Conservation (phyloP, 2,113 vertebrate genomes). For the Colossoma macropomum region DNA sequence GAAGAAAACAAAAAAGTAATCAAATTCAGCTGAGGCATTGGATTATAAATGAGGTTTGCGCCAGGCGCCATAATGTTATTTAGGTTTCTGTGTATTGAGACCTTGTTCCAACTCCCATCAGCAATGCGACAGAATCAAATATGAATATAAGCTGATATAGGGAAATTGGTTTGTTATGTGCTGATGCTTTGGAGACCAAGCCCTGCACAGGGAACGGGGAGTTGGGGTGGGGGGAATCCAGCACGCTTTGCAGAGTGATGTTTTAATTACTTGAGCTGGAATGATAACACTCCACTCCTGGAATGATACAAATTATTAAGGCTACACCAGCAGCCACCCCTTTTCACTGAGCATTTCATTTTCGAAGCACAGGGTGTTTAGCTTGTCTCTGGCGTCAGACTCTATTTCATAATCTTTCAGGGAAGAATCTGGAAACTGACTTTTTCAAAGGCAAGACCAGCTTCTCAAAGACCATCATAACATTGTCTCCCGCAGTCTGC, state of each 20-base stretch:
- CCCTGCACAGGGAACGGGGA: constrained; percentile 71
- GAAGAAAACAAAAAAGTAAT: constrained; percentile 89
- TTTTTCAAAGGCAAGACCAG: constrained; percentile 25
- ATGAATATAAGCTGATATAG: constrained; percentile 97
- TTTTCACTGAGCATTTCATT: constrained; percentile 52
- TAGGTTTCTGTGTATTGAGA: constrained; percentile 95
- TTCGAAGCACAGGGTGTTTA: constrained; percentile 43
- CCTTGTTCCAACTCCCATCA: constrained; percentile 96
- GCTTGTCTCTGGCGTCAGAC: constrained; percentile 38
- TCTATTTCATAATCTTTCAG: constrained; percentile 37
- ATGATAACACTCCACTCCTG: constrained; percentile 68
- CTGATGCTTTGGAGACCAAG: constrained; percentile 88
- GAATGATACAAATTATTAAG: constrained; percentile 72
- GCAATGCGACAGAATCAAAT: constrained; percentile 93
- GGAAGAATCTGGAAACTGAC: constrained; percentile 23
- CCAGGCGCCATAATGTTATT: constrained; percentile 94
- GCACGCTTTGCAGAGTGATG: constrained; percentile 74
- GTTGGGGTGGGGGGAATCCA: constrained; percentile 68
- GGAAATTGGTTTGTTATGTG: constrained; percentile 98
- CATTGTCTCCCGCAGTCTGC: constrained; percentile 29
- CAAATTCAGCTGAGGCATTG: constrained; percentile 92
- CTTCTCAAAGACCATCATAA: constrained; percentile 34
- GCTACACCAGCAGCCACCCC: constrained; percentile 60
- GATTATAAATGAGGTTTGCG: constrained; percentile 99
- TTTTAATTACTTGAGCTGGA: constrained; percentile 80